Conservation (phyloP, 1,140 invertebrate species). For the Drosophila lacertosa region DNA sequence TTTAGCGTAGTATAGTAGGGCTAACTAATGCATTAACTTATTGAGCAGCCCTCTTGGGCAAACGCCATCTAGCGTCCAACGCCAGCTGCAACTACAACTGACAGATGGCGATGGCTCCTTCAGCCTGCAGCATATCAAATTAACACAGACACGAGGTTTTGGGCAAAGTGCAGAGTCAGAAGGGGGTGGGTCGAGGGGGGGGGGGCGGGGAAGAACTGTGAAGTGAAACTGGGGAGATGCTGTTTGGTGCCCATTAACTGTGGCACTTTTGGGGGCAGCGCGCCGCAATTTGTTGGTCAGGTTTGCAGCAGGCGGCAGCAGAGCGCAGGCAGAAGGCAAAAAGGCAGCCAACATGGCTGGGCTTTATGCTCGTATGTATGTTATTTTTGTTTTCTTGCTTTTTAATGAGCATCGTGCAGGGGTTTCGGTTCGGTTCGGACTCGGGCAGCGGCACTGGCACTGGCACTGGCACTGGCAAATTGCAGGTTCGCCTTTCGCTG, state of each 20-base stretch:
- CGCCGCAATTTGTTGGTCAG: conserved; percentile 76
- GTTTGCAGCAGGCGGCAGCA: conserved; percentile 39
- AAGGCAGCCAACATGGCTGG: conserved; percentile 23
- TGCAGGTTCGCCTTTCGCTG: conserved; percentile 59
- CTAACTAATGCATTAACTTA: conserved; percentile 19
- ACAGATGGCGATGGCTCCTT: conserved; percentile 68
- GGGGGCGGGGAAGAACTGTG: conserved; percentile 5
- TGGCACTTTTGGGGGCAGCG: conserved; percentile 76
- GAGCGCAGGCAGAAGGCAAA: conserved; percentile 5
- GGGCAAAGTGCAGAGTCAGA: background rate
- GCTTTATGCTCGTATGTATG: conserved; percentile 30
- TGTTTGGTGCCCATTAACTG: conserved; percentile 77
- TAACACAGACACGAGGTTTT: conserved; percentile 70
- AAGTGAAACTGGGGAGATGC: conserved; percentile 35
- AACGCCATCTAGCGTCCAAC: conserved; percentile 50
- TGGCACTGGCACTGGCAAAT: conserved; percentile 56
- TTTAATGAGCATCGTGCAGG: conserved; percentile 72
- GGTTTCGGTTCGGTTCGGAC: conserved; percentile 35
- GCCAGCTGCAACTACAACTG: conserved; percentile 56
- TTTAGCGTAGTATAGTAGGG: too few species aligned
- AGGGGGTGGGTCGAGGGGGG: too few species aligned
- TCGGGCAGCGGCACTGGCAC: background rate
- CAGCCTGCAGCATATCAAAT: conserved; percentile 78
- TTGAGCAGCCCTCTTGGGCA: conserved; percentile 22
- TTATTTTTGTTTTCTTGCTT: conserved; percentile 55